A percentile compares a stretch with the other conserved stretches of the same genome.
Evolutionary conservation across 2,797 vertebrate species (phyloP).

Genomic region (Heterohyrax brucei): DNA sequence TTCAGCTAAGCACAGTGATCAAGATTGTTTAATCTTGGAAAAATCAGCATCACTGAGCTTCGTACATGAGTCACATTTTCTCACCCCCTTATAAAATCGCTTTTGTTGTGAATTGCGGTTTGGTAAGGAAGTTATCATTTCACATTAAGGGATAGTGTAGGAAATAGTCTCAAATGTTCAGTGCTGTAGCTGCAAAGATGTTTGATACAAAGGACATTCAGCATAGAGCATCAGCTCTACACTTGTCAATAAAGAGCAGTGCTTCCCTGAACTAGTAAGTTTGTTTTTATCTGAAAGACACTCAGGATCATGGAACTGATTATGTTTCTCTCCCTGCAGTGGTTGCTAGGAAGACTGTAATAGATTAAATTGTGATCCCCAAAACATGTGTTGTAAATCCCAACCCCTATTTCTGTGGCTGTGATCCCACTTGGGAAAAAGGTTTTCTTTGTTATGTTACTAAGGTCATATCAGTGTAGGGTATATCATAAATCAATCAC

Average conservation of each 20-base stretch:
- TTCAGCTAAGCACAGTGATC: neutral
- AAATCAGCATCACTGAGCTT: constrained; percentile 9
- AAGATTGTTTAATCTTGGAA: constrained; percentile 4
- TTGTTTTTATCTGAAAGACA: constrained; percentile 58
- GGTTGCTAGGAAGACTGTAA: constrained; percentile 23
- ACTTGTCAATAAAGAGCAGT: constrained; percentile 15
- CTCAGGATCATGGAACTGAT: constrained; percentile 21
- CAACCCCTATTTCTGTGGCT: no score
- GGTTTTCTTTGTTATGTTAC: no score
- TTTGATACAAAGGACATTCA: constrained; percentile 35
- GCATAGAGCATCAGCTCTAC: neutral
- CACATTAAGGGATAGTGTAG: constrained; percentile 37
- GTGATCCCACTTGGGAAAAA: no score
- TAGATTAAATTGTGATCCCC: no score
- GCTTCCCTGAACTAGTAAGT: constrained; percentile 40
- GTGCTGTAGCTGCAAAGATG: neutral
- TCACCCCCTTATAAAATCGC: neutral
- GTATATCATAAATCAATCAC: no score
- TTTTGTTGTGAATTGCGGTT: constrained; percentile 66
- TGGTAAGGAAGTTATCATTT: constrained; percentile 52
- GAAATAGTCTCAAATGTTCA: neutral
- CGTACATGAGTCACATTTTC: neutral
- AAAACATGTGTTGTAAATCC: no score
- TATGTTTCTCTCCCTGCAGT: constrained; percentile 57
- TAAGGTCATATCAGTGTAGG: no score